Percentiles rank a stretch among this genome's conserved stretches.
phyloP scores from a whole-genome alignment of 2,797 vertebrate genomes.

The Notolabrus celidotus region DNA sequence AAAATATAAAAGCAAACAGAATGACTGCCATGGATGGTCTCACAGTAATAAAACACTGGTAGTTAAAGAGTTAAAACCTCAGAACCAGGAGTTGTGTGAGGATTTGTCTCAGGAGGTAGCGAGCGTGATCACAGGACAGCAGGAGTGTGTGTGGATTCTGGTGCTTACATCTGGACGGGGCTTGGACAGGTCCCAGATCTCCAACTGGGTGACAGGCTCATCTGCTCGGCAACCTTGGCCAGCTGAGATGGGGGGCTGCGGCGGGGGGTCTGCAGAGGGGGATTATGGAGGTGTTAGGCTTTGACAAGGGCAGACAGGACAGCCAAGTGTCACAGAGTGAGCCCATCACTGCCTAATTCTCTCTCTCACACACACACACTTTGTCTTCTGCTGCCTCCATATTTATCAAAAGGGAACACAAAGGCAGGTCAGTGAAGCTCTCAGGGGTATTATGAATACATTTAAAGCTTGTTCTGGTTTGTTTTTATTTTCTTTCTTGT shows the following conservation, averaged over 20 bases:
- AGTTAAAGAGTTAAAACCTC: background rate
- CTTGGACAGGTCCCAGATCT: constrained; percentile 73
- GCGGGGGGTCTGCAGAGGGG: constrained; percentile 31
- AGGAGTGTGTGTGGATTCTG: constrained; percentile 47
- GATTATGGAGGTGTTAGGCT: constrained; percentile 64
- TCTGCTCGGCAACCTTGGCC: constrained; percentile 64
- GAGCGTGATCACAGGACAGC: constrained; percentile 30
- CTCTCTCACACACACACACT: constrained; percentile 8
- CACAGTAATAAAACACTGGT: background rate
- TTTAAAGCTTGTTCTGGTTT: constrained; percentile 12
- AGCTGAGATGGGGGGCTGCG: constrained; percentile 60
- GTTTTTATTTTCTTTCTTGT: constrained; percentile 19
- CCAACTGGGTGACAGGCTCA: constrained; percentile 68
- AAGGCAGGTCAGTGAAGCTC: constrained; percentile 24
- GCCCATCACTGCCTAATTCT: constrained; percentile 25
- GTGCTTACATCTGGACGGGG: constrained; percentile 72
- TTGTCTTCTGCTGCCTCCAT: constrained; percentile 29
- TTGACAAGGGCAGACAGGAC: constrained; percentile 77
- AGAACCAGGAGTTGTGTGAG: background rate
- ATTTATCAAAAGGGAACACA: constrained; percentile 34
- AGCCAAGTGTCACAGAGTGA: constrained; percentile 69
- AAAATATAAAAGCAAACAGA: no score
- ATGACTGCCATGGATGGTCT: background rate
- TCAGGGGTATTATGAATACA: constrained; percentile 15
- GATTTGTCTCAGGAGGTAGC: background rate